Conservation (phyloP, 2,797 vertebrate genomes). For the Natrix natrix region DNA sequence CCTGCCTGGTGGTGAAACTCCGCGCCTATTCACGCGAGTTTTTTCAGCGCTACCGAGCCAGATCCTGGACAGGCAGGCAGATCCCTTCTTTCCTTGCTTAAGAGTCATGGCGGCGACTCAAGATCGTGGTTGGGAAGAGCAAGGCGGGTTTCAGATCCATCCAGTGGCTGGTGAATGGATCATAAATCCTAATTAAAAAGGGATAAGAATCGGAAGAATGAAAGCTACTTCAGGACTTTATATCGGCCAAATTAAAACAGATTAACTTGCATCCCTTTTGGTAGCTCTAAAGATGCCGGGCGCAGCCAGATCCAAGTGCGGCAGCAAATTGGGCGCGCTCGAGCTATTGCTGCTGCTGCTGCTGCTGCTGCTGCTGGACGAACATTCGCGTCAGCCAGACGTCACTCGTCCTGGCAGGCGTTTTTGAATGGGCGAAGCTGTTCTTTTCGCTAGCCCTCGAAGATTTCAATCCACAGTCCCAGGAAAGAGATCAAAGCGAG, state of each 20-base stretch:
- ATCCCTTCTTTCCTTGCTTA: too few species aligned
- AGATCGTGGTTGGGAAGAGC: not conserved
- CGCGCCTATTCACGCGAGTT: not conserved
- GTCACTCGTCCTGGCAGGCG: not conserved
- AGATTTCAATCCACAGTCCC: not conserved
- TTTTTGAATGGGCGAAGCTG: not conserved
- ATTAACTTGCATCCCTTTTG: not conserved
- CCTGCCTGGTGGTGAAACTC: not conserved
- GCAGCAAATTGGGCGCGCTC: not conserved
- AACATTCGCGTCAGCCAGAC: not conserved
- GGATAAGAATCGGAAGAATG: not conserved
- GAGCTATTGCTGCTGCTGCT: not conserved
- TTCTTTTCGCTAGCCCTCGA: not conserved
- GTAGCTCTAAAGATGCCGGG: not conserved
- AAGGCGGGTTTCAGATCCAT: not conserved
- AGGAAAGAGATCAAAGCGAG: not conserved
- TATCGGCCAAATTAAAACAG: not conserved
- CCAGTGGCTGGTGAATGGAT: not conserved
- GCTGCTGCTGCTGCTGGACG: not conserved
- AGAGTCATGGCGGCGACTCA: not conserved
- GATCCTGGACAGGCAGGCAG: not conserved
- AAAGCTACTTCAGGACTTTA: too few species aligned
- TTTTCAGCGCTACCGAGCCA: not conserved
- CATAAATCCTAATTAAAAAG: not conserved
- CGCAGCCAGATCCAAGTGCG: not conserved